These are phyloP conservation scores for Aurelia coerulea DNA, from an alignment of 30 jellyfish, hydroid and myxozoan genomes.

Conservation along the genomic window DNA sequence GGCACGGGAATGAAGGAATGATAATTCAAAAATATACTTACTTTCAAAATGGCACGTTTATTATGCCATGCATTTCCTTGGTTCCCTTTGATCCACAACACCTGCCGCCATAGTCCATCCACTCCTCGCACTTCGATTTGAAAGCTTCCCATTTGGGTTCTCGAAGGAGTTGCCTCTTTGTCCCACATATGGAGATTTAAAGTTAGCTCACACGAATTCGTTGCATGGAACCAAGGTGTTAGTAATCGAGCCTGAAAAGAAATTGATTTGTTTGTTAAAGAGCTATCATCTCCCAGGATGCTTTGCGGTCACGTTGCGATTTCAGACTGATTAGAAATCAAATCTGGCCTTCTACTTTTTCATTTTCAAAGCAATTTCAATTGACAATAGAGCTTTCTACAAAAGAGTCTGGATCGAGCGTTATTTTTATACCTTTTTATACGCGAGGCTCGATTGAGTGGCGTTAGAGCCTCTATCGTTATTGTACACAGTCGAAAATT, in stretches of 20 bases:
- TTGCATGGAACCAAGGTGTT: slow-evolving; percentile 67
- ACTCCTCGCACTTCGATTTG: slow-evolving; percentile 55
- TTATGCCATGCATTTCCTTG: slow-evolving; percentile 30
- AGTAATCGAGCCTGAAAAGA: slow-evolving; percentile 42
- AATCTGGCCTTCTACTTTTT: no score
- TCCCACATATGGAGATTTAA: slow-evolving; percentile 49
- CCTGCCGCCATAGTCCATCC: slow-evolving; percentile 50
- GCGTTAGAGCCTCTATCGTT: no score
- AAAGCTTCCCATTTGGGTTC: slow-evolving; percentile 56
- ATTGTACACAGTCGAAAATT: no score
- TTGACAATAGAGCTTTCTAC: no score
- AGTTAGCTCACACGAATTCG: slow-evolving; percentile 38
- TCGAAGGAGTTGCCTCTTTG: not conserved
- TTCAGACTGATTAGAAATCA: no score
- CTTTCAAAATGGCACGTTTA: slow-evolving; percentile 33
- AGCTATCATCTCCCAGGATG: no score
- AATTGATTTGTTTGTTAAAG: no score
- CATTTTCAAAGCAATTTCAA: no score
- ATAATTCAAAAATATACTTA: not conserved
- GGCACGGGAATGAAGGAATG: not conserved
- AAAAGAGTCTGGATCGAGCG: no score
- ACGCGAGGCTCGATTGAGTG: no score
- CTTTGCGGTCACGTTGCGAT: no score
- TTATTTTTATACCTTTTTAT: no score
- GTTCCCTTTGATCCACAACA: slow-evolving; percentile 53